Percentiles rank a stretch among this genome's conserved stretches.
These are phyloP conservation scores for Anthophora plumipes DNA, from an alignment of 2,888 invertebrate species.

Conservation along the genomic window DNA sequence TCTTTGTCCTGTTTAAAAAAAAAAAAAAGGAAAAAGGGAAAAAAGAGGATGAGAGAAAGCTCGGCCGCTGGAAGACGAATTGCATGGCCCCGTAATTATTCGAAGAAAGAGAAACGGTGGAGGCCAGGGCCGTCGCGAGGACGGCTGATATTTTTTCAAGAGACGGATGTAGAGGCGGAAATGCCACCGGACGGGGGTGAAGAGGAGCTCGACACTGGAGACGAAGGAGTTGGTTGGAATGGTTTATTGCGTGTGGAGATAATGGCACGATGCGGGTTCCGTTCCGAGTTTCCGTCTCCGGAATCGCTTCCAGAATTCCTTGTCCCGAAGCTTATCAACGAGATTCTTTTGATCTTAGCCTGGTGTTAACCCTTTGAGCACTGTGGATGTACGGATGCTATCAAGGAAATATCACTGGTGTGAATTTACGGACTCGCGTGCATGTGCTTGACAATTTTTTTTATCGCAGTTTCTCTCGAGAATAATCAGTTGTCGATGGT, in stretches of 20 bases:
- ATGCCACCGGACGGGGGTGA: slow-evolving; percentile 1
- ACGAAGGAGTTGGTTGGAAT: slow-evolving; percentile 32
- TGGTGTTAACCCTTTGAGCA: not conserved
- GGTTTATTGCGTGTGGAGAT: slow-evolving; percentile 60
- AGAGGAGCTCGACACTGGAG: slow-evolving; percentile 9
- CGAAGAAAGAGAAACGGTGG: slow-evolving; percentile 33
- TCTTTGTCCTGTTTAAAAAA: slow-evolving; percentile 28
- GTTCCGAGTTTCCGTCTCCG: slow-evolving; percentile 21
- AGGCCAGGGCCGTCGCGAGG: slow-evolving; percentile 7
- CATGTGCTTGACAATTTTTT: too few species aligned
- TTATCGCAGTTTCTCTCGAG: too few species aligned
- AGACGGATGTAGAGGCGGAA: slow-evolving; percentile 39
- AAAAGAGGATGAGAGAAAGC: too few species aligned
- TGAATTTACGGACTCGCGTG: too few species aligned
- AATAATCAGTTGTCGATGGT: too few species aligned
- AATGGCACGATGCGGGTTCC: slow-evolving; percentile 58
- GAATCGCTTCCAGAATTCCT: slow-evolving; percentile 26
- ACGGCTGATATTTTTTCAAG: slow-evolving; percentile 49
- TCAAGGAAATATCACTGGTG: too few species aligned
- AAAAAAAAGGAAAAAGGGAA: too few species aligned
- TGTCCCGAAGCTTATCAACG: slow-evolving; percentile 11
- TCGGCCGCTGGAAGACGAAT: slow-evolving; percentile 16
- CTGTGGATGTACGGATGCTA: too few species aligned
- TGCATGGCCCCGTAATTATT: slow-evolving; percentile 35
- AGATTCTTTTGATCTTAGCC: slow-evolving; percentile 4